Evolutionary conservation across 2,113 vertebrate species (phyloP).

Genomic region (Micronycteris hirsuta): DNA sequence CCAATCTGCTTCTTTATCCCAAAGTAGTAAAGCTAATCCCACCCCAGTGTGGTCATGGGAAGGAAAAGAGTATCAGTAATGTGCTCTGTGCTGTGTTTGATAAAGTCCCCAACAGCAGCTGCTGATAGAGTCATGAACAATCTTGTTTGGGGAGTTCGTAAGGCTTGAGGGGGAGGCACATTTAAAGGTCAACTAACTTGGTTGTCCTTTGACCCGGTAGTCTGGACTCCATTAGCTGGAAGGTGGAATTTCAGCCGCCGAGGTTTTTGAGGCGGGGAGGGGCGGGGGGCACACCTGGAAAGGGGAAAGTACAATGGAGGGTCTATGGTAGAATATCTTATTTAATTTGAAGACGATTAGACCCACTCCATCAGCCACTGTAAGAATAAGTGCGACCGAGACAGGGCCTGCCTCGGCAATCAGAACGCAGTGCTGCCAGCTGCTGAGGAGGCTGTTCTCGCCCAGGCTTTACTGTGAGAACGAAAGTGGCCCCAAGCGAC

Average conservation of each 20-base stretch:
- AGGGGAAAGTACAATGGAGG: not conserved
- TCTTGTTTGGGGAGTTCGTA: not conserved
- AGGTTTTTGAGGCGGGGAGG: not conserved
- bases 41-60: not conserved
- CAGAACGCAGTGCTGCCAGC: fast-evolving
- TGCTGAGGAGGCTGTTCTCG: fast-evolving
- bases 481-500: constrained; percentile 85
- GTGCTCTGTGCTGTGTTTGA: not conserved
- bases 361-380: not conserved
- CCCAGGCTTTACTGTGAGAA: constrained; percentile 92
- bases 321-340: fast-evolving
- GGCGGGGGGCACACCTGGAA: not conserved
- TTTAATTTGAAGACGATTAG: not conserved
- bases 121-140: not conserved
- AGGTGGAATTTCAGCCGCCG: not conserved
- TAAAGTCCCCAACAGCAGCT: not conserved
- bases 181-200: not conserved
- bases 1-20: not conserved
- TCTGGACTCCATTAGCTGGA: not conserved
- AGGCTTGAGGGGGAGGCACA: not conserved
- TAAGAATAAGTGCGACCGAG: no score
- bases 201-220: no score
- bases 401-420: fast-evolving
- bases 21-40: not conserved
- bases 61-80: not conserved